Evolutionary conservation across 2,888 invertebrate genomes (phyloP).

Genomic region (Aromia moschata): DNA sequence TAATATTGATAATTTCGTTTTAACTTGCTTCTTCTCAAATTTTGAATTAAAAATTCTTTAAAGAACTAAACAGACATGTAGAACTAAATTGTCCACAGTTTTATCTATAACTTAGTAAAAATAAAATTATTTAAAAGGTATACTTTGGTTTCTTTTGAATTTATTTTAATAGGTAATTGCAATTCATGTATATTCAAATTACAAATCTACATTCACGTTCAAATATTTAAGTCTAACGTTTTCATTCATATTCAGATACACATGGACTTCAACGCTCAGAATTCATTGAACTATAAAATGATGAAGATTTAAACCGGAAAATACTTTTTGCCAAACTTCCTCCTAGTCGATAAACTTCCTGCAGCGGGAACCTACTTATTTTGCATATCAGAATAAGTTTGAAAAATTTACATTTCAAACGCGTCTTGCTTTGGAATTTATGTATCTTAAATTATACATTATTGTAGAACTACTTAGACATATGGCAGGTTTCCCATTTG

Average conservation of each 20-base stretch:
- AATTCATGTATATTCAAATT: too few relatives aligned
- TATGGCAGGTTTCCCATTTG: slow-evolving; percentile 39
- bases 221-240: too few relatives aligned
- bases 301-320: slow-evolving; percentile 58
- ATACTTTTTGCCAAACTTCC: slow-evolving; percentile 54
- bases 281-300: slow-evolving; percentile 53
- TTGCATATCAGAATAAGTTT: slow-evolving; percentile 54
- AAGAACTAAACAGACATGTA: too few relatives aligned
- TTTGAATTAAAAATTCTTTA: too few relatives aligned
- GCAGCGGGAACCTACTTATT: slow-evolving; percentile 52
- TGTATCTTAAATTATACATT: slow-evolving; percentile 39
- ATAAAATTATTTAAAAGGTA: too few relatives aligned
- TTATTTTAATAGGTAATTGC: too few relatives aligned
- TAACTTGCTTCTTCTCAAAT: too few relatives aligned
- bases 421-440: slow-evolving; percentile 36
- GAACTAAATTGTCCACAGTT: too few relatives aligned
- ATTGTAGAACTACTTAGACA: slow-evolving; percentile 35
- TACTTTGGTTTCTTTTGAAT: too few relatives aligned
- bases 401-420: slow-evolving; percentile 58
- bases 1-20: too few relatives aligned
- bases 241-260: slow-evolving; percentile 17
- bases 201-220: too few relatives aligned
- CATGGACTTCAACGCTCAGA: slow-evolving; percentile 36
- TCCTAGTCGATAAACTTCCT: slow-evolving; percentile 55
- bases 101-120: too few relatives aligned